Conservation (phyloP, 2,113 vertebrate species). For the Coregonus clupeaformis region DNA sequence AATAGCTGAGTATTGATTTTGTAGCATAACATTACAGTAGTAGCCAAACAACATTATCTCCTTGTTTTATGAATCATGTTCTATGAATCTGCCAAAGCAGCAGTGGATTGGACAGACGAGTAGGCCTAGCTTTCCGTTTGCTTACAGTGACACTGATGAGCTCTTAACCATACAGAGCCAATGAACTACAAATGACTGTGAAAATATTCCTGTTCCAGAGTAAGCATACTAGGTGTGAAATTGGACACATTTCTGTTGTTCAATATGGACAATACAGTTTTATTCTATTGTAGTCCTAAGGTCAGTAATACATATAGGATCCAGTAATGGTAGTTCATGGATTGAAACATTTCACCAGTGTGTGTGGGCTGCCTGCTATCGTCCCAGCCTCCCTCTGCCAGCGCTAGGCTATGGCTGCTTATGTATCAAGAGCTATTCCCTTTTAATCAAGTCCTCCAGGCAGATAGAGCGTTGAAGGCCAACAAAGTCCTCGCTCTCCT, state of each 20-base stretch:
- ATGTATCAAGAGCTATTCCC: slow-evolving; percentile 62
- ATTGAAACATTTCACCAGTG: slow-evolving; percentile 48
- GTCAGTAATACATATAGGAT: background rate
- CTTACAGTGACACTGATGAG: too few relatives aligned
- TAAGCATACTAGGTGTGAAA: background rate
- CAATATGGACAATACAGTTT: background rate
- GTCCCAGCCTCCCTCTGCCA: slow-evolving; percentile 51
- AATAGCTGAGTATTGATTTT: too few relatives aligned
- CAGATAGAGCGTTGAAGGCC: slow-evolving; percentile 50
- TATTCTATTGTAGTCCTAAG: background rate
- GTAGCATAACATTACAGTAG: too few relatives aligned
- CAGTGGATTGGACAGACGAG: too few relatives aligned
- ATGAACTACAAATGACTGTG: too few relatives aligned
- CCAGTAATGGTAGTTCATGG: slow-evolving; percentile 10
- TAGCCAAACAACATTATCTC: too few relatives aligned
- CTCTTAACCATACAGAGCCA: too few relatives aligned
- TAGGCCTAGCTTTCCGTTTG: too few relatives aligned
- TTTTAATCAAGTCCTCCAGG: slow-evolving; percentile 69
- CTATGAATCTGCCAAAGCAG: too few relatives aligned
- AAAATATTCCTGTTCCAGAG: too few relatives aligned
- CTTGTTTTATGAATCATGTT: too few relatives aligned
- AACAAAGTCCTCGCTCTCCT: slow-evolving; percentile 46
- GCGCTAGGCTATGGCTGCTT: slow-evolving; percentile 5
- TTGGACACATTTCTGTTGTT: background rate
- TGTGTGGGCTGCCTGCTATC: slow-evolving; percentile 59